Conservation (phyloP, 37 sponge, comb jelly and placozoan species). For the Axinella damicornis region DNA sequence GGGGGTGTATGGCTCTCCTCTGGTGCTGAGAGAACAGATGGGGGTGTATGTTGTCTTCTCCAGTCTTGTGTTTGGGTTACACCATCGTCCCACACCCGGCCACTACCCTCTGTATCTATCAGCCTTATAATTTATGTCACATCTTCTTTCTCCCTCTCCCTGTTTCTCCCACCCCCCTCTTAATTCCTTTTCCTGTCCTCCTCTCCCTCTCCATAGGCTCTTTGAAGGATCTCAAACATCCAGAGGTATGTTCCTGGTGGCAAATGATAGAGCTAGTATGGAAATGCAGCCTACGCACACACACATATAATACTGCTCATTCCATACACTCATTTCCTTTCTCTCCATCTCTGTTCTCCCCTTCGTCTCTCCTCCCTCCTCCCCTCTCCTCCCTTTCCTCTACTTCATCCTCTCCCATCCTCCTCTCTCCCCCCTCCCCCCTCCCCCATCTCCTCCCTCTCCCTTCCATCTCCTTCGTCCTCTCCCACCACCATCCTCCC, state of each 20-base stretch:
- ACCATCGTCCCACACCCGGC: too few species aligned
- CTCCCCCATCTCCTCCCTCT: not conserved
- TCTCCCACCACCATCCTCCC: too few species aligned
- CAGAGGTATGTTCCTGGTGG: conserved; percentile 15
- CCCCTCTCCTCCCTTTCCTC: not conserved
- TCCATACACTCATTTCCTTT: not conserved
- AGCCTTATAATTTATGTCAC: too few species aligned
- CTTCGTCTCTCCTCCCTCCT: not conserved
- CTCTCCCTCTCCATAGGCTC: not conserved
- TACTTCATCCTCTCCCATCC: not conserved
- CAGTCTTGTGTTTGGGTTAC: too few species aligned
- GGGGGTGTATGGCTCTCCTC: too few species aligned
- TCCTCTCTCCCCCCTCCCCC: not conserved
- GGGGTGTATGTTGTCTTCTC: too few species aligned
- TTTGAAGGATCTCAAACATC: conserved; percentile 17
- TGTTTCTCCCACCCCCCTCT: not conserved
- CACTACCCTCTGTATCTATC: not conserved
- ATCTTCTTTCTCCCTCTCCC: too few species aligned
- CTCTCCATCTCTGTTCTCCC: not conserved
- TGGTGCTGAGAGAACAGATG: too few species aligned
- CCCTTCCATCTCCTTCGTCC: conserved; percentile 6
- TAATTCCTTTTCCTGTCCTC: not conserved
- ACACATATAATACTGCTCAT: not conserved
- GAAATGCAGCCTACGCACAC: not conserved
- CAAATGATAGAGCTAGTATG: too few species aligned